Percentiles rank a stretch among this genome's conserved stretches.
These are phyloP conservation scores for Trypoxylus dichotomus DNA, from an alignment of 1,140 invertebrate species.

Conservation along the genomic window DNA sequence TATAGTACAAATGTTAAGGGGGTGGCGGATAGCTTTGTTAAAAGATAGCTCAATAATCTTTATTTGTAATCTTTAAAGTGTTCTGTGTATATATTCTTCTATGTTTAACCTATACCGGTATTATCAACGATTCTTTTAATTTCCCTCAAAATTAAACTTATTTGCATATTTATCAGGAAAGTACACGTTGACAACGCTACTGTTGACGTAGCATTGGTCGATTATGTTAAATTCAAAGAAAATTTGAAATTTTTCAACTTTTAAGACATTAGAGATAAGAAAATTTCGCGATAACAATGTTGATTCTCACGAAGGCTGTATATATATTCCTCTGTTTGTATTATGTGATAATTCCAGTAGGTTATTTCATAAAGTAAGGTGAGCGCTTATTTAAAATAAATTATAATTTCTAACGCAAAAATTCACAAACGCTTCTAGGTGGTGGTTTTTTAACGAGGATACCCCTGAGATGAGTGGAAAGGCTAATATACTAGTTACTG, in stretches of 20 bases:
- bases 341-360: constrained; percentile 51
- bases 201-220: background rate
- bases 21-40: no score
- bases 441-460: constrained; percentile 36
- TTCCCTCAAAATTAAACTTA: background rate
- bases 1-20: no score
- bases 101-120: background rate
- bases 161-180: constrained; percentile 4
- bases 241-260: constrained; percentile 1
- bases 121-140: background rate
- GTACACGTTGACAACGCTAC: background rate
- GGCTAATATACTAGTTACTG: constrained; percentile 71
- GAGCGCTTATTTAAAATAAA: constrained; percentile 4
- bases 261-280: constrained; percentile 15
- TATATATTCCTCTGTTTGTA: constrained; percentile 47
- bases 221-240: background rate
- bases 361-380: constrained; percentile 52
- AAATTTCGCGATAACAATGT: constrained; percentile 35
- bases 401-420: constrained; percentile 11
- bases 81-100: no score
- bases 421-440: constrained; percentile 18
- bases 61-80: no score
- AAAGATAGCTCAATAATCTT: no score
- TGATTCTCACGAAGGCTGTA: constrained; percentile 38
- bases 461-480: constrained; percentile 35